These are phyloP conservation scores for Lithobates pipiens DNA, from an alignment of 2,797 vertebrate species.

Conservation along the genomic window DNA sequence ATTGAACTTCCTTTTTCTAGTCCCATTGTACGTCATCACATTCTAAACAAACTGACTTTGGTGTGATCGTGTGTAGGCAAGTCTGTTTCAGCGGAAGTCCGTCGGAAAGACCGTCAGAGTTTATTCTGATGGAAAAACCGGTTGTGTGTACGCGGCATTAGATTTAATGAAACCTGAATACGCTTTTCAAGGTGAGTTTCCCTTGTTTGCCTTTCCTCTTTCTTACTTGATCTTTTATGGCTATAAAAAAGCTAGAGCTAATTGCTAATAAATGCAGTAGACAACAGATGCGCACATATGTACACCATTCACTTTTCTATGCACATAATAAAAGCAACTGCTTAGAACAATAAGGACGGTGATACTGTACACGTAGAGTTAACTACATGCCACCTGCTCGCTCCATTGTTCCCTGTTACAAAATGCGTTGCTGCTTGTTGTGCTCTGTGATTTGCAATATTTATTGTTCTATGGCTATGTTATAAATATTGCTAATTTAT, in stretches of 20 bases:
- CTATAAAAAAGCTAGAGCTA: neutral
- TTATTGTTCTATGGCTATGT: neutral
- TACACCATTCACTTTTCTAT: neutral
- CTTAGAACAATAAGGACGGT: constrained; percentile 1
- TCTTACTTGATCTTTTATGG: neutral
- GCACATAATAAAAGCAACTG: neutral
- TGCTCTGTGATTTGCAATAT: constrained; percentile 10
- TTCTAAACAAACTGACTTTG: no score
- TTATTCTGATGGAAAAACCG: no score
- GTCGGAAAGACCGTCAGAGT: no score
- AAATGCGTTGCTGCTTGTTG: neutral
- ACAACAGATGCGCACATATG: constrained; percentile 4
- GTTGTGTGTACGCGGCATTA: no score
- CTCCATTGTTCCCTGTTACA: neutral
- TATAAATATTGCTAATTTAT: constrained; percentile 17
- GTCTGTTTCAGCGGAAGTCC: no score
- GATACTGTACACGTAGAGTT: neutral
- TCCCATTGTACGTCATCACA: no score
- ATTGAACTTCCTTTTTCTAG: no score
- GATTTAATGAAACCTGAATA: no score
- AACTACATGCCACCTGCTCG: constrained; percentile 13
- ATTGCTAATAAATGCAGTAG: neutral
- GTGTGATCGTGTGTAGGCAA: no score
- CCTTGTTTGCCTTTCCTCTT: neutral
- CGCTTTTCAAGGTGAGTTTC: neutral